Percentiles rank a stretch among this genome's conserved stretches.
These are phyloP conservation scores for Leptodactylus fuscus DNA, from an alignment of 2,113 vertebrate genomes.

Conservation along the genomic window DNA sequence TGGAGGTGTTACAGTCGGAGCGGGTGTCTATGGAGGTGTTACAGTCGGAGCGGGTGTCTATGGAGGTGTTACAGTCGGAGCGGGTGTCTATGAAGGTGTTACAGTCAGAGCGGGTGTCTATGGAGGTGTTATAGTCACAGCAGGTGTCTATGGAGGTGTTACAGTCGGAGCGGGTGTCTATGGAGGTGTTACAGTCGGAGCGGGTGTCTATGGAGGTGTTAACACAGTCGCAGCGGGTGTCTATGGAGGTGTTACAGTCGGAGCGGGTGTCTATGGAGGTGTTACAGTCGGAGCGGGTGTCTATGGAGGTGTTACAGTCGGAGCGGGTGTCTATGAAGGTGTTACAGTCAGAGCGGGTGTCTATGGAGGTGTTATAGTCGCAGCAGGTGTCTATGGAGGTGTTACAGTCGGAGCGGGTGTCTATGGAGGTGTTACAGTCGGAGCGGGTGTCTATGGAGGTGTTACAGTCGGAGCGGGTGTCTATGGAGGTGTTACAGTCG, in stretches of 20 bases:
- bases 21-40: background rate
- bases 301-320: too few species aligned
- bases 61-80: too few species aligned
- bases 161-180: too few species aligned
- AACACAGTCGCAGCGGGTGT: too few species aligned
- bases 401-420: background rate
- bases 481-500: too few species aligned
- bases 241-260: too few species aligned
- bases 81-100: background rate
- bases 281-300: too few species aligned
- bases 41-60: too few species aligned
- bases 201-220: too few species aligned
- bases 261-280: too few species aligned
- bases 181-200: too few species aligned
- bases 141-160: background rate
- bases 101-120: background rate
- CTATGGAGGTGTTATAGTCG: background rate
- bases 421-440: background rate
- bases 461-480: too few species aligned
- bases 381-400: background rate
- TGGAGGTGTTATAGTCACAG: background rate
- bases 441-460: background rate
- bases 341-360: background rate
- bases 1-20: background rate
- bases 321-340: background rate